Evolutionary conservation across 2,113 vertebrate species (phyloP).

Genomic region (Hoplias malabaricus): DNA sequence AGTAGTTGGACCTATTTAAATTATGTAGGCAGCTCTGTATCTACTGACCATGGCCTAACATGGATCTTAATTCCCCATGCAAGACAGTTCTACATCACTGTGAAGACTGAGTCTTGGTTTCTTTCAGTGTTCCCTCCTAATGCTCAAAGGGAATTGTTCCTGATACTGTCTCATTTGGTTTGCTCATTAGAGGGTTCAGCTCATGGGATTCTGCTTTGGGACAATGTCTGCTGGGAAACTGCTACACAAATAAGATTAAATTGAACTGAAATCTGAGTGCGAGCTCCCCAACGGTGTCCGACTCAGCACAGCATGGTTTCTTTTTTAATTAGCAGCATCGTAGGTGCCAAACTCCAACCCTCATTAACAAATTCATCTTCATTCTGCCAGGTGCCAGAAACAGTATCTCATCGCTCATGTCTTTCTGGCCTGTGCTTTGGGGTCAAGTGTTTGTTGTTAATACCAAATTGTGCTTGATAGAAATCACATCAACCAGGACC

Average conservation of each 20-base stretch:
- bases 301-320: neutral
- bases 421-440: neutral
- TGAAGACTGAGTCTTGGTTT: too few species aligned
- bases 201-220: neutral
- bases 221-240: neutral
- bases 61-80: too few species aligned
- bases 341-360: neutral
- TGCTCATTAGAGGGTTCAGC: neutral
- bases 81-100: too few species aligned
- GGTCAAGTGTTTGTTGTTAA: neutral
- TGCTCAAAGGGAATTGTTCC: too few species aligned
- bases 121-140: too few species aligned
- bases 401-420: neutral
- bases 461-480: neutral
- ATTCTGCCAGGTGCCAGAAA: neutral
- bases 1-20: too few species aligned
- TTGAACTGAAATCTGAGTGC: neutral
- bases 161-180: neutral
- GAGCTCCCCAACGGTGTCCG: neutral
- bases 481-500: neutral
- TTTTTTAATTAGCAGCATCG: conserved; percentile 71
- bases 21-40: too few species aligned
- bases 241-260: neutral
- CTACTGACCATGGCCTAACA: too few species aligned
- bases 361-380: neutral